Conservation (phyloP, 2,888 invertebrate genomes). For the Parelbella ahira region DNA sequence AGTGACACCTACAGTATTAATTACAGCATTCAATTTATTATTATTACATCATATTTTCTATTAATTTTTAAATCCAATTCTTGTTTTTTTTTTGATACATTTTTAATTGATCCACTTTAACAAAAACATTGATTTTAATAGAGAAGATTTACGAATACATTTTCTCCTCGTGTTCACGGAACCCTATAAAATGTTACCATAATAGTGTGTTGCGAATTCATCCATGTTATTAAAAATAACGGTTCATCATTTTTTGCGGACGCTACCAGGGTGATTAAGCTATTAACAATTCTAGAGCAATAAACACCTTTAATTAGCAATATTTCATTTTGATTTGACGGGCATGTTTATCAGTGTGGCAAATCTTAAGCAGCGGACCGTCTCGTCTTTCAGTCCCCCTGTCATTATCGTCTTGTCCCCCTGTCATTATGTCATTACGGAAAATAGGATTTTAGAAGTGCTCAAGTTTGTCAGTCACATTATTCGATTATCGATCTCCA, state of each 20-base stretch:
- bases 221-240: slow-evolving; percentile 15
- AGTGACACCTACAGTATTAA: no score
- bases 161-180: slow-evolving; percentile 3
- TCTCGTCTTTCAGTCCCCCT: slow-evolving; percentile 3
- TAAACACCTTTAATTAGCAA: slow-evolving; percentile 21
- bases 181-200: slow-evolving; percentile 5
- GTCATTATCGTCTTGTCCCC: slow-evolving; percentile 18
- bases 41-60: no score
- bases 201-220: slow-evolving; percentile 6
- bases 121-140: no score
- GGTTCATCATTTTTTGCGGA: slow-evolving; percentile 11
- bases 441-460: slow-evolving; percentile 17
- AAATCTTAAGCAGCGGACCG: slow-evolving; percentile 3
- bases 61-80: no score
- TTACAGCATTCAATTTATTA: no score
- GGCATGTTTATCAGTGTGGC: slow-evolving; percentile 9
- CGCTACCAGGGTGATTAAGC: slow-evolving; percentile 11
- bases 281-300: slow-evolving; percentile 16
- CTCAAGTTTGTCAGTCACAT: slow-evolving; percentile 7
- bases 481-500: slow-evolving; percentile 10
- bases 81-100: no score
- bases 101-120: no score
- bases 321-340: slow-evolving; percentile 16
- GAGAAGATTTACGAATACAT: no score
- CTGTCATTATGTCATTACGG: slow-evolving; percentile 20